Evolutionary conservation across 2,113 vertebrate species (phyloP), one percentile per base, ranked within the genome.

Genomic region (Crotalus tigris): DNA sequence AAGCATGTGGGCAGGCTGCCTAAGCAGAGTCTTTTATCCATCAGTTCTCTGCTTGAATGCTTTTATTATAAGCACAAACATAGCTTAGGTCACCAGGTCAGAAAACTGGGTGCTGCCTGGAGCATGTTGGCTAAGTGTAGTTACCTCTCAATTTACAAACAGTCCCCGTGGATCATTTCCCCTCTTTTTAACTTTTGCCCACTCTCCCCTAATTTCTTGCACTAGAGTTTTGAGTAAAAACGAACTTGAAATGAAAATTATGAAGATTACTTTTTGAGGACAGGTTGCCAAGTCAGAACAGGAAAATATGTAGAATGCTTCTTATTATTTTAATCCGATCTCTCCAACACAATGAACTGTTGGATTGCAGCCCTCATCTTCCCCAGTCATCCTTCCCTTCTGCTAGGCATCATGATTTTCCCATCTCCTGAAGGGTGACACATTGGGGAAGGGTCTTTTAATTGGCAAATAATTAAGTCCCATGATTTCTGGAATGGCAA

Each of bases 41-140:
- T 57, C 0, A 0, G 95, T 94, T 94, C 92, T 96, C 29, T 94
- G 95, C 93, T 93, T 97, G 93, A 96, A 95, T 96, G 95, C 92
- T 95, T 97, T 96, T 96, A 94, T 97, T 97, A 93, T 95, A 94
- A 95, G 92, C 94, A 95, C 94, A 96, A 92, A 95, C 95, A 93
- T 95, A 88, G 94, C 94, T 95, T 94, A 85, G 94, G 95, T 89
- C 96, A 96, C 69, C 75, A 90, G 95, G 92, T 96, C 96, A 94
- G 91, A 95, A 95, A 97, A 94, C 61, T 95, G 94, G 93, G 69
- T 93, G 24, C 95, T 95, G 95, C 94, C 94, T 94, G 91, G 51
- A 96, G 95, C 90, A 26, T 0, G 8, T 61, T 88, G 93, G 75
- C n/a, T 86, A 85, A 94, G 91, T 0, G 0, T 91, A 94, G 90